phyloP scores from a whole-genome alignment of 1,140 invertebrate genomes.

The Brachionus angularis region DNA sequence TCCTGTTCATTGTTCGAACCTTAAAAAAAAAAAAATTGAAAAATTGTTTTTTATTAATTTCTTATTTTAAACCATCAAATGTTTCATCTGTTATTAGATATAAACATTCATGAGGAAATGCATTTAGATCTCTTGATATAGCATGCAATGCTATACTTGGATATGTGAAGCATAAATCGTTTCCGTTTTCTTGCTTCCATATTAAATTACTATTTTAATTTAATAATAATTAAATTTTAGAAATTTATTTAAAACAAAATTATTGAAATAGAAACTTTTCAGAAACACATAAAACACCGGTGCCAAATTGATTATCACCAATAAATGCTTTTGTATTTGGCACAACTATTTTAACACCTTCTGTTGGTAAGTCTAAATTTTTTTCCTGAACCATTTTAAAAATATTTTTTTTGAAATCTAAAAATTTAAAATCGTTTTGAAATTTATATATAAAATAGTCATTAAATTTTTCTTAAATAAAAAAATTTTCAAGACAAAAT shows the following conservation, averaged over 20 bases:
- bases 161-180: constrained; percentile 71
- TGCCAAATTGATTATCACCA: constrained; percentile 2
- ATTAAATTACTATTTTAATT: constrained; percentile 62
- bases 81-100: constrained; percentile 68
- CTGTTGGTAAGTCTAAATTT: background rate
- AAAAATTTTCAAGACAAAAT: background rate
- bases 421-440: background rate
- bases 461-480: background rate
- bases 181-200: constrained; percentile 63
- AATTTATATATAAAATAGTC: background rate
- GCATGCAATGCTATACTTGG: constrained; percentile 71
- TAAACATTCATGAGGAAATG: constrained; percentile 66
- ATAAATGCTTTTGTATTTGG: constrained; percentile 13
- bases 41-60: too few species aligned
- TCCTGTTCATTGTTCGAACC: constrained; percentile 48
- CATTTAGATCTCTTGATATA: constrained; percentile 65
- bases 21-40: background rate
- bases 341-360: background rate
- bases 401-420: background rate
- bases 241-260: background rate
- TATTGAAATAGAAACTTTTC: constrained; percentile 3
- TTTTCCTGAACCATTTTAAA: background rate
- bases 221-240: background rate
- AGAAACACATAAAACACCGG: background rate
- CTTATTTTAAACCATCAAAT: constrained; percentile 51